These are phyloP conservation scores for Caenorhabditis latens DNA, from an alignment of 1,140 invertebrate species.

Conservation along the genomic window DNA sequence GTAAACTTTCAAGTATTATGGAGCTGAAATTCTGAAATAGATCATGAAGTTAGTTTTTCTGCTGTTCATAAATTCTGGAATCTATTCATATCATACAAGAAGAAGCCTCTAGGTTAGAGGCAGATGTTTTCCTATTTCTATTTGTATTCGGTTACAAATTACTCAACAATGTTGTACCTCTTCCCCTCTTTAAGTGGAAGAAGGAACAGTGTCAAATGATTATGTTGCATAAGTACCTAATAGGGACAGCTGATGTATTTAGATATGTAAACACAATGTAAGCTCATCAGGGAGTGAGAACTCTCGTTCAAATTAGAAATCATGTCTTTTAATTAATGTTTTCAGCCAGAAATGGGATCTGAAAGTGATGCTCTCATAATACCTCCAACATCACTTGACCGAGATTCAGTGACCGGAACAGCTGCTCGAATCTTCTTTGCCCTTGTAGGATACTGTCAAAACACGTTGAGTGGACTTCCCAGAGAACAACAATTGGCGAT, in stretches of 20 bases:
- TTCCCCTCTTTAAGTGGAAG: background rate
- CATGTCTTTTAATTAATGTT: background rate
- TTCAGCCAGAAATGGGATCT: slow-evolving; percentile 63
- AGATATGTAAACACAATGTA: background rate
- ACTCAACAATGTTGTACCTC: slow-evolving; percentile 37
- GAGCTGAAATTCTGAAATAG: too few relatives aligned
- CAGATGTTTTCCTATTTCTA: slow-evolving; percentile 6
- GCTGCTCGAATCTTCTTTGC: slow-evolving; percentile 61
- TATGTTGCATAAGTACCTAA: slow-evolving; percentile 41
- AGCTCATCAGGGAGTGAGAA: background rate
- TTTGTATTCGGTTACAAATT: slow-evolving; percentile 48
- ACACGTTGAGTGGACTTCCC: background rate
- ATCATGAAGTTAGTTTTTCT: too few relatives aligned
- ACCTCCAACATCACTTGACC: background rate
- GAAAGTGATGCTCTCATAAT: slow-evolving; percentile 44
- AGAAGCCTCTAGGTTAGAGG: background rate
- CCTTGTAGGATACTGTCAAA: slow-evolving; percentile 42
- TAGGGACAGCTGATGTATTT: slow-evolving; percentile 28
- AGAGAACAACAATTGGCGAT: slow-evolving; percentile 14
- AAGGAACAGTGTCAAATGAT: slow-evolving; percentile 23
- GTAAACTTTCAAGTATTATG: too few relatives aligned
- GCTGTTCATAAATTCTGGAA: too few relatives aligned
- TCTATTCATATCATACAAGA: background rate
- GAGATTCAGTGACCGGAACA: slow-evolving; percentile 47
- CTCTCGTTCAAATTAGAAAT: background rate